phyloP scores from a whole-genome alignment of 2,888 invertebrate genomes.

The Saturnia japonica region DNA sequence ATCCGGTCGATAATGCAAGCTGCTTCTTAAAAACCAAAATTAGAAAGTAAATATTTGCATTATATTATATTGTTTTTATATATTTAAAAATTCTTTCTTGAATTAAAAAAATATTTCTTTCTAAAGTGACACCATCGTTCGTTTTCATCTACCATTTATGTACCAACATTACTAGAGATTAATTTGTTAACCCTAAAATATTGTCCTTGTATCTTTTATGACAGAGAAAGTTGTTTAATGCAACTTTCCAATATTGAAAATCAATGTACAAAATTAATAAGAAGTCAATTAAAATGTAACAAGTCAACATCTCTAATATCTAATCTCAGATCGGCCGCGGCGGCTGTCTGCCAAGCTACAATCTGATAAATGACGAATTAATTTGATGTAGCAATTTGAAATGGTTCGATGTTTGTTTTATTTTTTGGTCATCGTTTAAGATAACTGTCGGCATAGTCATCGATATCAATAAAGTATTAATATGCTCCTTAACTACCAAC shows the following conservation, averaged over 20 bases:
- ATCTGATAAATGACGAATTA: slow-evolving; percentile 42
- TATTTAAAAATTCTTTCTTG: too few relatives aligned
- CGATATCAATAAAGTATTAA: background rate
- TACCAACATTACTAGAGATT: too few relatives aligned
- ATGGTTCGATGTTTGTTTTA: slow-evolving; percentile 31
- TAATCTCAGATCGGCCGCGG: slow-evolving; percentile 28
- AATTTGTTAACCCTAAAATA: background rate
- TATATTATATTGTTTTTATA: too few relatives aligned
- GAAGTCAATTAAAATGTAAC: slow-evolving; percentile 45
- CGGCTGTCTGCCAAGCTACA: slow-evolving; percentile 29
- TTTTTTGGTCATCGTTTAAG: slow-evolving; percentile 24
- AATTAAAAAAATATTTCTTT: too few relatives aligned
- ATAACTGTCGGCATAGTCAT: background rate
- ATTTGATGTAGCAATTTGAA: slow-evolving; percentile 40
- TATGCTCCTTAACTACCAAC: background rate
- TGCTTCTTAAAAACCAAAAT: too few relatives aligned
- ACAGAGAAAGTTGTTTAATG: slow-evolving; percentile 31
- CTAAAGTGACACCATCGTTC: too few relatives aligned
- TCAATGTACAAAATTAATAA: slow-evolving; percentile 31
- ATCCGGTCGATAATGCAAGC: too few relatives aligned
- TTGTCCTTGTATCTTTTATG: slow-evolving; percentile 7
- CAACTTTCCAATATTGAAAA: slow-evolving; percentile 31
- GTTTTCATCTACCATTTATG: too few relatives aligned
- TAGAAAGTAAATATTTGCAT: too few relatives aligned
- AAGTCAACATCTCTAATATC: slow-evolving; percentile 35